Conservation (phyloP, 2,888 invertebrate species). For the Atethmia centrago region DNA sequence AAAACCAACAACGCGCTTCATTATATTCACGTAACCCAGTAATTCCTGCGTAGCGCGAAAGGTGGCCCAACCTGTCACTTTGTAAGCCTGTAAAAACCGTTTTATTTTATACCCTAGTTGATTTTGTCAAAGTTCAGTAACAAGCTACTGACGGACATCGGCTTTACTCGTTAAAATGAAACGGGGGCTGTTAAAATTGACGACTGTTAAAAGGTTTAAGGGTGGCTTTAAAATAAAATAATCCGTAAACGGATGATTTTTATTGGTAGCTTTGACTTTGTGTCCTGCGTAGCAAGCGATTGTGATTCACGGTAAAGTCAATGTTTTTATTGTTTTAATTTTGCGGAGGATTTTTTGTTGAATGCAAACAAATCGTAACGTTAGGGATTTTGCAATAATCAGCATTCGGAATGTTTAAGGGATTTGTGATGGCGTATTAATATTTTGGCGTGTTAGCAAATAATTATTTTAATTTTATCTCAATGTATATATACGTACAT, state of each 20-base stretch:
- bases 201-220: constrained; percentile 61
- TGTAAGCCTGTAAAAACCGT: constrained; percentile 58
- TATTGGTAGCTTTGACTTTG: constrained; percentile 46
- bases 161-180: constrained; percentile 60
- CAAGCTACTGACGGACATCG: constrained; percentile 61
- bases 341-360: constrained; percentile 6
- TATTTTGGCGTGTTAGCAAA: background rate
- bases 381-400: background rate
- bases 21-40: constrained; percentile 36
- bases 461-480: background rate
- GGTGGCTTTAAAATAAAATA: constrained; percentile 59
- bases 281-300: constrained; percentile 26
- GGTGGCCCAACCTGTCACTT: constrained; percentile 45
- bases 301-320: constrained; percentile 23
- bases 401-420: background rate
- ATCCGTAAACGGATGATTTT: constrained; percentile 56
- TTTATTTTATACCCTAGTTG: constrained; percentile 60
- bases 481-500: background rate
- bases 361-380: background rate
- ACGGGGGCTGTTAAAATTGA: constrained; percentile 61
- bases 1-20: constrained; percentile 23
- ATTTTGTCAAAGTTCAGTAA: constrained; percentile 62
- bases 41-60: constrained; percentile 35
- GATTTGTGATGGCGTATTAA: background rate
- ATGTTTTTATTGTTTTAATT: constrained; percentile 21